These are phyloP conservation scores for Hippocampus barbouri DNA, from an alignment of 2,113 vertebrate genomes.

Conservation along the genomic window DNA sequence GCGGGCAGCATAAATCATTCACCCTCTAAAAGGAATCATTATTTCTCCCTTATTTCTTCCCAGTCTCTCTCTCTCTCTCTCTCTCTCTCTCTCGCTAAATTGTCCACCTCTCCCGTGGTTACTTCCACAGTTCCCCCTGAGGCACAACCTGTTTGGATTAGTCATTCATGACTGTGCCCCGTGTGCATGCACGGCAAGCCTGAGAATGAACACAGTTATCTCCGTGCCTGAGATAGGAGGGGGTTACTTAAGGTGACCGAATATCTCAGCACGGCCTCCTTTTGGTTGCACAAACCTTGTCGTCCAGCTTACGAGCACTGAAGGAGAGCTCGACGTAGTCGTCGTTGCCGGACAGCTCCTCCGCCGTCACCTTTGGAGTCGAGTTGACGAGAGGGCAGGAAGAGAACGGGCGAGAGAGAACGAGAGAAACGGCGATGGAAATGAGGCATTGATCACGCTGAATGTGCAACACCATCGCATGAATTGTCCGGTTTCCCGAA, in stretches of 20 bases:
- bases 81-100: constrained; percentile 33
- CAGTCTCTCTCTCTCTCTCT: background rate
- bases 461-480: constrained; percentile 46
- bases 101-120: constrained; percentile 28
- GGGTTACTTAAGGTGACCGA: constrained; percentile 24
- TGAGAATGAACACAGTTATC: constrained; percentile 67
- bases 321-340: constrained; percentile 98
- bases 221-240: constrained; percentile 40
- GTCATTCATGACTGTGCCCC: constrained; percentile 46
- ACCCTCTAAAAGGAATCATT: constrained; percentile 34
- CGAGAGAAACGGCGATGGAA: constrained; percentile 52
- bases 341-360: constrained; percentile 94
- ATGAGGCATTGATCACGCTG: constrained; percentile 42
- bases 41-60: constrained; percentile 30
- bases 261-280: constrained; percentile 39
- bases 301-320: constrained; percentile 94
- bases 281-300: constrained; percentile 80
- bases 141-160: constrained; percentile 63
- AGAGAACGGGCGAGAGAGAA: constrained; percentile 8
- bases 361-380: constrained; percentile 85
- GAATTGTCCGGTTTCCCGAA: constrained; percentile 38
- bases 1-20: constrained; percentile 50
- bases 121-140: constrained; percentile 37
- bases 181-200: constrained; percentile 11
- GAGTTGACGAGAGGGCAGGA: background rate